Base-by-base conservation (phyloP, 2,113 vertebrate species). In the Silurus meridionalis region DNA sequence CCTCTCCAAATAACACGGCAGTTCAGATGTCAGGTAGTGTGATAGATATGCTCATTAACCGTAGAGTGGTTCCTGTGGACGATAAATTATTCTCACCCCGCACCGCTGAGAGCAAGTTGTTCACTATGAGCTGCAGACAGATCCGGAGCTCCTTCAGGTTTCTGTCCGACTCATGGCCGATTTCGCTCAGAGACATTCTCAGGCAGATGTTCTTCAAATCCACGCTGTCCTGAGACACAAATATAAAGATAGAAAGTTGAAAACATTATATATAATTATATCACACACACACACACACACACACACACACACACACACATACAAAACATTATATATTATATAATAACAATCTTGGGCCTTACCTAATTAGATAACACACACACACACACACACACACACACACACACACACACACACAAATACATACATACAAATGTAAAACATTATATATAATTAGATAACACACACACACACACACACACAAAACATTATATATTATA, bases 191-290 rank as follows among this genome's bases (percentile, higher is more conserved):
- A 57, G 78, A 55, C 88, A 90, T 90, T 52, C 90, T 83, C 37
- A 84, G 46, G 60, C 90, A 90, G 53, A 90, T 90, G 88, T 90
- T 90, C 78, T 84, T 87, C 63, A 90, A 48, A n/a, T 90, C 90
- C 67, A 90, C 80, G 17, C 85, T 89, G 83, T 90, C 84, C 90
- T 90, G 28, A 53, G 52, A 71, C 23, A 84, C 9, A 50, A 0
- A 79, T 11, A 80, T 11, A 80, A 4, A 58, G 21, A 21, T 13
- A 48, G 64, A 74, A 23, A 25, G 0, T 23, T 1, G 37, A 37
- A 60, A 25, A 9, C 4, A 50, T 19, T 17, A 5, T 4, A 23
- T 50, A 14, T 19, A 0, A 8, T 61, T 8, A 10, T 28, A 6
- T 1, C 46, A 74, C n/a, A 85, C 28, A 57, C 13, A 21, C 61